These are phyloP conservation scores for Holcopasites calliopsidis DNA, from an alignment of 1,140 invertebrate species.

Conservation along the genomic window DNA sequence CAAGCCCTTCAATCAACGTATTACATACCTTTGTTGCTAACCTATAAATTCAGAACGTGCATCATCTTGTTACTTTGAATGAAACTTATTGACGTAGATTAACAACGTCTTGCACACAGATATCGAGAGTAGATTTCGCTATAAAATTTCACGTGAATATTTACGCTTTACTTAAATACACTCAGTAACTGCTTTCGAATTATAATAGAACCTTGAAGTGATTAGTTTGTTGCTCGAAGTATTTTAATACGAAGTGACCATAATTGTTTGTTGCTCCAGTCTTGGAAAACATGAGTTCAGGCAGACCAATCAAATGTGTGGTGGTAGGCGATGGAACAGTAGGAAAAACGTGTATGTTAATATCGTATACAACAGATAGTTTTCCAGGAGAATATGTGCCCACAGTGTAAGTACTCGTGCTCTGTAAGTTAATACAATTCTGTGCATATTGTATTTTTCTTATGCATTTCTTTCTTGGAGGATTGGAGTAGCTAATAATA, in stretches of 20 bases:
- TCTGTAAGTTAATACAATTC: background rate
- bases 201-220: background rate
- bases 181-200: too few species aligned
- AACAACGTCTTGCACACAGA: background rate
- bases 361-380: conserved; percentile 99
- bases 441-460: conserved; percentile 4
- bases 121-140: too few species aligned
- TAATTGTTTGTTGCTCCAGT: conserved; percentile 75
- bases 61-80: background rate
- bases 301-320: conserved; percentile 97
- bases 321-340: conserved; percentile 96
- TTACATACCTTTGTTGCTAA: conserved; percentile 8
- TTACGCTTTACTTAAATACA: background rate
- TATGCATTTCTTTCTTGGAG: conserved; percentile 44
- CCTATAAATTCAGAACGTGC: conserved; percentile 29
- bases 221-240: background rate
- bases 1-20: conserved; percentile 45
- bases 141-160: too few species aligned
- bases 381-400: conserved; percentile 99
- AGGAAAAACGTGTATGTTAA: conserved; percentile 99
- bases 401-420: conserved; percentile 91
- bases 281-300: conserved; percentile 86
- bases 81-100: background rate
- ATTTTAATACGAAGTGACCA: conserved; percentile 24
- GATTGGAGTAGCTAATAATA: conserved; percentile 74